Conservation (phyloP, 1,140 invertebrate genomes). For the Antheraea pernyi region DNA sequence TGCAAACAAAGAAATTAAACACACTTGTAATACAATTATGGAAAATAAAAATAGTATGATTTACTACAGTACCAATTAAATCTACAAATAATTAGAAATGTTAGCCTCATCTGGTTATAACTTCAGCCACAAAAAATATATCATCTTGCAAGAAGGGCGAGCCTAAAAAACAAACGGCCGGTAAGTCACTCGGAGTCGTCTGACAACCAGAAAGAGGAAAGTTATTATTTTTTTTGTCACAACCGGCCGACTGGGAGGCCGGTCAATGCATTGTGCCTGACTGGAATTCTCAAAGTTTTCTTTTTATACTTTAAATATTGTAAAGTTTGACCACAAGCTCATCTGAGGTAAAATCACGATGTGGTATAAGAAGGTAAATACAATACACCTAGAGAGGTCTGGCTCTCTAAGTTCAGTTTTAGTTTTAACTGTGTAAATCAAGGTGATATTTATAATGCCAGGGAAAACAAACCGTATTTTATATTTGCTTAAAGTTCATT, state of each 20-base stretch:
- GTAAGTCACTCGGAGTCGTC: slow-evolving; percentile 70
- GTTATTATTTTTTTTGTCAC: slow-evolving; percentile 74
- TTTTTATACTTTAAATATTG: not conserved
- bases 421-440: no score
- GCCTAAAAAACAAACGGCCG: slow-evolving; percentile 73
- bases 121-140: slow-evolving; percentile 76
- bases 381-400: no score
- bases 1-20: no score
- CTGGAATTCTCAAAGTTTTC: slow-evolving; percentile 38
- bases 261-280: slow-evolving; percentile 40
- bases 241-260: slow-evolving; percentile 39
- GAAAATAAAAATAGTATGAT: no score
- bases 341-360: no score
- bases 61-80: not conserved
- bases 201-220: slow-evolving; percentile 58
- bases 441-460: no score
- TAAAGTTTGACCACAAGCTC: no score
- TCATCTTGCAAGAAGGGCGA: slow-evolving; percentile 72
- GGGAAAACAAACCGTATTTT: no score
- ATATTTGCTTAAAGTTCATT: no score
- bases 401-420: no score
- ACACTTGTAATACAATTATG: no score
- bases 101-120: slow-evolving; percentile 12
- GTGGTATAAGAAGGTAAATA: no score
- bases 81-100: not conserved